Evolutionary conservation across 2,888 invertebrate genomes (phyloP).

Genomic region (Platycheirus rosarum): DNA sequence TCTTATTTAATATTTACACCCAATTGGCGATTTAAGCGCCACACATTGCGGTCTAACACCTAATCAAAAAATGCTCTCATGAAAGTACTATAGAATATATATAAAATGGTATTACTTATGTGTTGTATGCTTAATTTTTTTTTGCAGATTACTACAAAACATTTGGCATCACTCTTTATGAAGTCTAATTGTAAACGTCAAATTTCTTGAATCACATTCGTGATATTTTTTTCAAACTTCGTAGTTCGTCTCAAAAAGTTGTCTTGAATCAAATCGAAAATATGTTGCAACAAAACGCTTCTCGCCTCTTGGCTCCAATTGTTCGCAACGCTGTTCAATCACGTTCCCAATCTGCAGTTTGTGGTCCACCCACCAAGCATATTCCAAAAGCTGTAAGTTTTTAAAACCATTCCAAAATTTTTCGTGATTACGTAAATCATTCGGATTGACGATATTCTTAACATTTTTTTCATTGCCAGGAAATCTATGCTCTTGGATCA

Average conservation of each 20-base stretch:
- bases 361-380: constrained; percentile 80
- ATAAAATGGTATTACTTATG: no score
- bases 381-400: constrained; percentile 80
- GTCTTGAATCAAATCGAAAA: constrained; percentile 18
- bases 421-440: constrained; percentile 78
- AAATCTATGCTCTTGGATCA: constrained; percentile 78
- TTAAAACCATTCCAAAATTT: background rate
- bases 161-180: constrained; percentile 27
- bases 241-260: background rate
- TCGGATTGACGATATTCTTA: no score
- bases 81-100: no score
- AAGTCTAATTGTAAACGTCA: constrained; percentile 44
- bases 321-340: constrained; percentile 79
- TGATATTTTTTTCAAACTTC: constrained; percentile 7
- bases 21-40: no score
- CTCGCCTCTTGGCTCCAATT: constrained; percentile 79
- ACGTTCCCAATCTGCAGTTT: constrained; percentile 80
- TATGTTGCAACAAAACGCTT: constrained; percentile 80
- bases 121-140: background rate
- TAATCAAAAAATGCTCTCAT: no score
- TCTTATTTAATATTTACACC: no score
- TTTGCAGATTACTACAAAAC: no score
- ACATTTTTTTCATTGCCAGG: constrained; percentile 76
- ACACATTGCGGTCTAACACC: no score
- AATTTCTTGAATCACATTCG: constrained; percentile 39